Evolutionary conservation across 1,140 invertebrate species (phyloP), one percentile per base, ranked within the genome.

Genomic region (Sitophilus oryzae): DNA sequence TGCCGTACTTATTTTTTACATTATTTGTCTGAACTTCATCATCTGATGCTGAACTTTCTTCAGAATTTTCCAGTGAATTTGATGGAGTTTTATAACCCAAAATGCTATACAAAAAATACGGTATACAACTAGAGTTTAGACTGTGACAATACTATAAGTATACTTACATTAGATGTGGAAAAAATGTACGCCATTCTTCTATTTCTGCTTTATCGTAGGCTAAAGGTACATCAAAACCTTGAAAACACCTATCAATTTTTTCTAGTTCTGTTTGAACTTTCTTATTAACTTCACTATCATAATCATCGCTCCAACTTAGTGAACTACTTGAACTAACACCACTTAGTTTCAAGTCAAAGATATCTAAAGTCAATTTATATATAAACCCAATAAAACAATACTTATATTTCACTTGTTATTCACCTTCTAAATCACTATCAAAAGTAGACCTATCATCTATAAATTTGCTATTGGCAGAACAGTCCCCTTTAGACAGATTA

Each of bases 221-320:
- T 35, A 38, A n/a, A 20, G 61, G 57, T 25, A 52, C 41, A 46
- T 62, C 60, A 35, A 55, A 20, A 22, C 61, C 61, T 22, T 56
- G 41, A 49, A 67, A 53, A 42, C 63, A 40, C 30, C 47, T 60
- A 46, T 67, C 59, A 45, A 67, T 57, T 25, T 46, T 60, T 41
- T 65, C 61, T 15, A 65, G 48, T 54, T 67, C 61, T 30, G 47
- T 23, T 37, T 63, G 51, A 3, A 67, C 58, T 54, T 44, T 52
- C 23, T 45, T 61, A n/a, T 52, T 58, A 2, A 56, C 50, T 56
- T 67, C 65, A 16, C 22, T 38, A 25, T 67, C 63, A 52, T 56
- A 60, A 16, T 65, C 65, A 19, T 64, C 63, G 23, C 61, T 59
- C 63, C 65, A 65, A 51, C 63, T 67, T 37, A 65, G 19, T n/a